Base-by-base conservation (phyloP, 2,113 vertebrate species). In the Halichoeres trimaculatus region DNA sequence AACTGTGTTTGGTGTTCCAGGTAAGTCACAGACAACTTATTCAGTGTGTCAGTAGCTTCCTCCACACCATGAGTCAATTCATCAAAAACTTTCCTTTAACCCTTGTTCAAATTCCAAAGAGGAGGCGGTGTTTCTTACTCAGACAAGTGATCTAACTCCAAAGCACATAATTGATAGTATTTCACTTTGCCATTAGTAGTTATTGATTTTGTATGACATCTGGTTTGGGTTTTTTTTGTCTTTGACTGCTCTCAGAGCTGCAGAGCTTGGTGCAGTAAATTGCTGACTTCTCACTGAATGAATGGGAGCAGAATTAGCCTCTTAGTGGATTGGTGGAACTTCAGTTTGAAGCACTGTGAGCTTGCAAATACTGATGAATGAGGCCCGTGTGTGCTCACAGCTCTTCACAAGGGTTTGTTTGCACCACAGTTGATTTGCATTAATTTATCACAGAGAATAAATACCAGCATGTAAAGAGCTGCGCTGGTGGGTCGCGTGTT, bases 281-380 rank as follows among this genome's bases (percentile, higher is more conserved):
- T 5, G 20, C 34, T 54, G n/a, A 30, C 52, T 63, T 48, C 35
- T 50, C 13, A n/a, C 47, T 8, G 38, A 78, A 20, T 66, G 55
- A 72, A 67, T 67, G 54, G 47, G 45, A 30, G 54, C 47, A 71
- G 47, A 78, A 58, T 51, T 9, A 65, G 56, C 60, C 40, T 16
- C 52, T 63, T 22, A 60, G 55, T 34, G 47, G 36, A 70, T 36
- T 52, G 38, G 17, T 57, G 20, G 60, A 45, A 20, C 62, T 55
- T 72, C 23, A 43, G 50, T 60, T n/a, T 67, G 34, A 67, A 73
- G 11, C 62, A 1, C 76, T 59, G 54, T 38, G 35, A 41, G 55
- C 10, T 20, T 7, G 34, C 56, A 73, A 55, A 73, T 48, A 36
- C 60, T 73, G 61, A 65, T 78, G 48, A 79, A 73, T 67, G 5